Evolutionary conservation across 2,113 vertebrate genomes (phyloP), one percentile per base, ranked within the genome.

Genomic region (Oxyruncus cristatus): DNA sequence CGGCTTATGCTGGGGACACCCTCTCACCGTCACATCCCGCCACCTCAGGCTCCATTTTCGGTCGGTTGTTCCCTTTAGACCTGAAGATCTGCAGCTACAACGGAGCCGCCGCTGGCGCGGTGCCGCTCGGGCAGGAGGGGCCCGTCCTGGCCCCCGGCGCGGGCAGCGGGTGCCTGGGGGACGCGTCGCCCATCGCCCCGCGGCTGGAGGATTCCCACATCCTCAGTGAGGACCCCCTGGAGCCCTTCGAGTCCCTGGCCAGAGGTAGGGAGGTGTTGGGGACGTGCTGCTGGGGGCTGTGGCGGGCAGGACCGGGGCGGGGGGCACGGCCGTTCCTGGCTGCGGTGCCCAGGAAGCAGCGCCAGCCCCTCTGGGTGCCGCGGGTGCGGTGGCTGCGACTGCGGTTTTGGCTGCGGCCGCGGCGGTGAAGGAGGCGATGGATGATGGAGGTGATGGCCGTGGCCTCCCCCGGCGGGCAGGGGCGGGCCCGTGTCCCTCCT

Each of bases 231-330:
- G 97, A 97, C 73, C 56, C 98, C 5, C 81, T 98, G 80, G 98
- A 98, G 81, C 97, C 98, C n/a, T 98, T 98, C 33, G 98, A 97
- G 55, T 95, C 98, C 16, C 88, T 98, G 85, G 97, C 97, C 74
- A 65, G 97, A 96, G 98, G 98, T 98, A 92, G 47, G 74, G 47
- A 14, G 21, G 59, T 2, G 4, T 2, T 11, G 11, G 22, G 37
- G 30, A 5, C 6, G 8, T 11, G 39, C 5, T 5, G 11, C 5
- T 1, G 2, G 37, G 42, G 32, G 52, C 21, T 11, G 3, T 2
- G 30, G 44, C 1, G n/a, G 37, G n/a, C 53, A 9, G 52, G 52
- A 6, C 55, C 20, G 33, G 33, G 53, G 30, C 5, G 11, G 30
- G 28, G 24, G 44, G 13, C 73, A 46, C 46, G 33, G 5, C 33